These are phyloP conservation scores for Sericinus montela DNA, from an alignment of 2,888 invertebrate species.

Conservation along the genomic window DNA sequence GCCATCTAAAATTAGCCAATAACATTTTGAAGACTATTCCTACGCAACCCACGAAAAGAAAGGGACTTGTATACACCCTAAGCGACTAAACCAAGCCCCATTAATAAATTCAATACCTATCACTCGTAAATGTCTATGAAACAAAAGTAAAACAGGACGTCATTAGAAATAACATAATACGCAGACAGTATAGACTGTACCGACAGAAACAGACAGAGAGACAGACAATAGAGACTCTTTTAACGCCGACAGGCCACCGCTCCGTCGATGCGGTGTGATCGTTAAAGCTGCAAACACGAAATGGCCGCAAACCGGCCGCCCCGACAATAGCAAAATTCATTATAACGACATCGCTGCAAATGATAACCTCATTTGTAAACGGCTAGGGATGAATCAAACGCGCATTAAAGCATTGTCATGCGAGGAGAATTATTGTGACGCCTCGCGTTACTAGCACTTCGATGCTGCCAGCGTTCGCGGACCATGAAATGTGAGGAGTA, in stretches of 20 bases:
- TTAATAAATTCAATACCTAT: background rate
- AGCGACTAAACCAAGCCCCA: background rate
- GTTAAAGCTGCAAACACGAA: conserved; percentile 12
- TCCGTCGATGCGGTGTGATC: conserved; percentile 1
- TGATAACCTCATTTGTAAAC: conserved; percentile 75
- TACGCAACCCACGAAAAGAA: too few species aligned
- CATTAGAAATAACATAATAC: conserved; percentile 15
- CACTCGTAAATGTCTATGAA: background rate
- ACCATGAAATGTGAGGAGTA: conserved; percentile 31
- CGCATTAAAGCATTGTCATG: conserved; percentile 76
- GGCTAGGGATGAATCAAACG: conserved; percentile 73
- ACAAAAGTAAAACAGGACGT: conserved; percentile 1
- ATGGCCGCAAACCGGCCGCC: conserved; percentile 32
- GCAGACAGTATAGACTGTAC: too few species aligned
- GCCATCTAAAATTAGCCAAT: too few species aligned
- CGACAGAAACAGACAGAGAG: too few species aligned
- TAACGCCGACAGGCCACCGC: background rate
- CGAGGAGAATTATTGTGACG: conserved; percentile 76
- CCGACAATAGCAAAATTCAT: conserved; percentile 68
- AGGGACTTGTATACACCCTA: too few species aligned
- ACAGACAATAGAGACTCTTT: too few species aligned
- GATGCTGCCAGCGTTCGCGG: conserved; percentile 49
- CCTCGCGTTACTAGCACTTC: conserved; percentile 69
- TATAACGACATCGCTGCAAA: conserved; percentile 60
- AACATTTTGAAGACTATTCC: too few species aligned